phyloP scores from a whole-genome alignment of 2,888 invertebrate species.

The Pediacus dermestoides region DNA sequence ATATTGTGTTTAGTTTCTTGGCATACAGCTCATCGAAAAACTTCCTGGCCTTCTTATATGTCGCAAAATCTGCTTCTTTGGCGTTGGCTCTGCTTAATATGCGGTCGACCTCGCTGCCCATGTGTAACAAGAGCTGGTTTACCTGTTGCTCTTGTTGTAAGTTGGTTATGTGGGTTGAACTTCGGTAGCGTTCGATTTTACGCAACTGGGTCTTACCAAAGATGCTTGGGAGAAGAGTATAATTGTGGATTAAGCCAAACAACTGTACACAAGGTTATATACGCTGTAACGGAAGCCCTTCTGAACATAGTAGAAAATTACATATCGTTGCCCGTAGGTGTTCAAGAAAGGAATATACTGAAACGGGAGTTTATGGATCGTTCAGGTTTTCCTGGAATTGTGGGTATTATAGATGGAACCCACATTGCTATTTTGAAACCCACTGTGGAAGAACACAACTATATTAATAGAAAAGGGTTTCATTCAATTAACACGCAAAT shows the following conservation, averaged over 20 bases:
- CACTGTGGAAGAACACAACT: constrained; percentile 11
- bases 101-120: background rate
- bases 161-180: background rate
- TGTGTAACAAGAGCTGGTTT: background rate
- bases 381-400: constrained; percentile 9
- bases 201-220: too few species aligned
- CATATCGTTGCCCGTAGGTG: too few species aligned
- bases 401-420: constrained; percentile 10
- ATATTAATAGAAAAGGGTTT: constrained; percentile 14
- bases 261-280: too few species aligned
- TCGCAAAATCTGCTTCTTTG: background rate
- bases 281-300: too few species aligned
- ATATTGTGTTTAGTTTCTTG: constrained; percentile 6
- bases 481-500: constrained; percentile 12
- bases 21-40: constrained; percentile 1
- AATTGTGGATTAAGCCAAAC: too few species aligned
- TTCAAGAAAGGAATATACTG: constrained; percentile 6
- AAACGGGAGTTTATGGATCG: constrained; percentile 9
- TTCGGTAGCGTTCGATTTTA: background rate
- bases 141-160: background rate
- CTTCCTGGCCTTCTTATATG: constrained; percentile 1
- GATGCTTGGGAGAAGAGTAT: too few species aligned
- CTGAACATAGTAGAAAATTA: too few species aligned
- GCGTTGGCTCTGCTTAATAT: background rate
- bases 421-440: constrained; percentile 12